Conservation (phyloP, 35 echinoderm and acorn worm genomes). For the Heliocidaris erythrogramma region DNA sequence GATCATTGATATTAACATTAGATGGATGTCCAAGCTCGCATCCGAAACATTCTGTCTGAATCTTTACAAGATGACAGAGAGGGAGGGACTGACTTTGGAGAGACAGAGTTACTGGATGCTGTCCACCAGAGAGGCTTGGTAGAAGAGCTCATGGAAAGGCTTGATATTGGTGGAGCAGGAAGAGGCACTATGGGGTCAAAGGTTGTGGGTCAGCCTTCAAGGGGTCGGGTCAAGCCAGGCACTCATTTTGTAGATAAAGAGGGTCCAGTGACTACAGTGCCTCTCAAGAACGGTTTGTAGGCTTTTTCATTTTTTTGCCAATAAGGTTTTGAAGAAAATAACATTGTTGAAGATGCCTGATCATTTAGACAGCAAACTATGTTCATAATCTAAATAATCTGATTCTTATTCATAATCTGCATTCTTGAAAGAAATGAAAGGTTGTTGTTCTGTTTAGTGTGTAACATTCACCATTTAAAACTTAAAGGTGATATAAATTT, state of each 20-base stretch:
- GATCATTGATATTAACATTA: conserved; percentile 1
- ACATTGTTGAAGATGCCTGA: not conserved
- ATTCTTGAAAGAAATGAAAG: not conserved
- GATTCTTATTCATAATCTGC: too few species aligned
- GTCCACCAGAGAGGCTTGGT: conserved; percentile 79
- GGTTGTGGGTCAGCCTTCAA: not conserved
- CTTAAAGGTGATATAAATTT: too few species aligned
- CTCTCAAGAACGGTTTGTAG: conserved; percentile 83
- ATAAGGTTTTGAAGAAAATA: not conserved
- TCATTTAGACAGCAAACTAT: too few species aligned
- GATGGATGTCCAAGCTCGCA: conserved; percentile 91
- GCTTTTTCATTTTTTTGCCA: not conserved
- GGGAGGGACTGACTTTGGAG: conserved; percentile 50
- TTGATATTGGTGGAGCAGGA: conserved; percentile 66
- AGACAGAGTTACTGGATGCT: conserved; percentile 79
- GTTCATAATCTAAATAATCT: too few species aligned
- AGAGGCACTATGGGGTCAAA: not conserved
- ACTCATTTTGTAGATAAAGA: conserved; percentile 83
- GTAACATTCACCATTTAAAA: not conserved
- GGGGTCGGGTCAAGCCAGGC: conserved; percentile 54
- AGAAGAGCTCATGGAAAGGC: conserved; percentile 86
- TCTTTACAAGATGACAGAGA: conserved; percentile 61
- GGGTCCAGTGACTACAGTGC: conserved; percentile 55
- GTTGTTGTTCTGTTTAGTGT: not conserved
- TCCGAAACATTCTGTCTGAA: conserved; percentile 79